These are phyloP conservation scores for Caenorhabditis sulstoni DNA, from an alignment of 2,888 invertebrate species.

Conservation along the genomic window DNA sequence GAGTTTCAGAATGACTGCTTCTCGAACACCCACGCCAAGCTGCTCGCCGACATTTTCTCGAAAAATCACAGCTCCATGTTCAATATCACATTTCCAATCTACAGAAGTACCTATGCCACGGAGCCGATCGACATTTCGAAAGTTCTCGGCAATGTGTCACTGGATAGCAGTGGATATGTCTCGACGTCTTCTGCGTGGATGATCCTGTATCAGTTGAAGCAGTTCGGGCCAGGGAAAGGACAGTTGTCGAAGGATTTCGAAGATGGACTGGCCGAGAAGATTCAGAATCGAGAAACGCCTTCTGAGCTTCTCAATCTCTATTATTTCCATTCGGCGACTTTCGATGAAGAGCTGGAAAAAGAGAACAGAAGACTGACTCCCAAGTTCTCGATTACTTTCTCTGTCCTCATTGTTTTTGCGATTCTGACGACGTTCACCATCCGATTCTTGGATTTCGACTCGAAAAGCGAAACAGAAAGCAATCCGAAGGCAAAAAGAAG, in stretches of 20 bases:
- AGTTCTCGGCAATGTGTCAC: slow-evolving; percentile 65
- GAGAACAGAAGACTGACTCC: slow-evolving; percentile 73
- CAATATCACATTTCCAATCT: slow-evolving; percentile 75
- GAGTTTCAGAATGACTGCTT: slow-evolving; percentile 75
- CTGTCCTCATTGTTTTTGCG: slow-evolving; percentile 74
- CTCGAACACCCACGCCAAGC: slow-evolving; percentile 71
- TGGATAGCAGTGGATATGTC: slow-evolving; percentile 56
- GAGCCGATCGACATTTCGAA: slow-evolving; percentile 75
- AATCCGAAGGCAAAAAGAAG: slow-evolving; percentile 1
- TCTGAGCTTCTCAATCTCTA: slow-evolving; percentile 65
- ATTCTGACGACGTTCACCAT: slow-evolving; percentile 74
- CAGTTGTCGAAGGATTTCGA: slow-evolving; percentile 69
- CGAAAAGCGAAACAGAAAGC: slow-evolving; percentile 20
- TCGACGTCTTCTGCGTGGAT: slow-evolving; percentile 71
- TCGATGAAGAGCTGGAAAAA: slow-evolving; percentile 74
- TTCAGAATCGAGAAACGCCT: slow-evolving; percentile 59
- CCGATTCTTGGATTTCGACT: slow-evolving; percentile 56
- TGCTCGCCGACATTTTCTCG: slow-evolving; percentile 72
- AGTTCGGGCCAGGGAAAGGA: slow-evolving; percentile 41
- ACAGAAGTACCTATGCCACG: slow-evolving; percentile 68
- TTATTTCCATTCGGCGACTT: slow-evolving; percentile 76
- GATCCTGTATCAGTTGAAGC: slow-evolving; percentile 74
- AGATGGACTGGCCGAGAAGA: slow-evolving; percentile 60
- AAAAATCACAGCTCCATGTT: slow-evolving; percentile 63
- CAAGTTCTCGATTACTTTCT: slow-evolving; percentile 75